Evolutionary conservation across 2,888 invertebrate genomes (phyloP), one percentile per base, ranked within the genome.

Genomic region (Eristalinus sepulchralis): DNA sequence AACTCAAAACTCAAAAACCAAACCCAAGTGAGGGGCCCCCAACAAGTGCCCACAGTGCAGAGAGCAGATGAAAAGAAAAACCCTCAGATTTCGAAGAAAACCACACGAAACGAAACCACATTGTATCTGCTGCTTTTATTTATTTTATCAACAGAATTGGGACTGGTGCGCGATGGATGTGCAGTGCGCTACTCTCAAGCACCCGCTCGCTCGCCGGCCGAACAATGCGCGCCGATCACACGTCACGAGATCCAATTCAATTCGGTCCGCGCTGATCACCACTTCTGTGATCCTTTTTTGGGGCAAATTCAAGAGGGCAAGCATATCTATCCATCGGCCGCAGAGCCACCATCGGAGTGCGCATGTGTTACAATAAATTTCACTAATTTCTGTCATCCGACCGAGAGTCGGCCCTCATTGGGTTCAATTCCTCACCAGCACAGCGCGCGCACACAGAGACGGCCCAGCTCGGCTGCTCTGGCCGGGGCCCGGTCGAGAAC

Each of bases 311-410:
- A 83, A 86, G 86, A 75, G 82, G 86, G 76, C 59, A 78, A 59
- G 55, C 53, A 17, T 60, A 59, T 66, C 67, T 20, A 53, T 17
- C 36, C 34, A 20, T 39, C 39, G n/a, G 39, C n/a, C 39, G 39
- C 20, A 66, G 20, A 17, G 66, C 22, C 47, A 57, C 31, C 31
- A 60, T 60, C 10, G 27, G 17, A 60, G 68, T 82, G 75, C 75
- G 83, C 78, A 75, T 83, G 47, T 47, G 83, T 79, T 83, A 92
- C 92, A 92, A 92, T 92, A 92, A 92, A 92, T 92, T 92, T 92
- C 92, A 92, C 92, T 92, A 92, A 92, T 92, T 92, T 92, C 92
- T 92, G 92, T 92, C 92, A 92, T 92, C 91, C 90, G 89, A 90
- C 89, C 90, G 71, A 87, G 71, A 86, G 86, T 75, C 33, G 47